Percentiles rank a stretch among this genome's conserved stretches.
Evolutionary conservation across 2,888 invertebrate species (phyloP).

Genomic region (Cosmia pyralina): DNA sequence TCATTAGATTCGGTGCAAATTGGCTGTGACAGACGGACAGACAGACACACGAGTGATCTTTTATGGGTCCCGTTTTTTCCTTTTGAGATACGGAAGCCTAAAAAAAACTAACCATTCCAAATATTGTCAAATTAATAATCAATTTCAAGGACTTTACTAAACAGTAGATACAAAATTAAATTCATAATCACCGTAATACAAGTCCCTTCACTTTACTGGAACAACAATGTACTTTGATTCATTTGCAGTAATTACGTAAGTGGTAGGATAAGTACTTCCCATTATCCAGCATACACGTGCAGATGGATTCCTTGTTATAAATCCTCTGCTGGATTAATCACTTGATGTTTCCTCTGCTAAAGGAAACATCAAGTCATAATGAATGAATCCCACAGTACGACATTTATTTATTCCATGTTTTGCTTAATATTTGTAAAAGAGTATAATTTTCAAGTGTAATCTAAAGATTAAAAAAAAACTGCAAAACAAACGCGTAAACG

Average conservation of each 20-base stretch:
- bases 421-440: no score
- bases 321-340: slow-evolving; percentile 47
- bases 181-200: slow-evolving; percentile 21
- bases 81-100: no score
- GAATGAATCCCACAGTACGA: not conserved
- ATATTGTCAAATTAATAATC: no score
- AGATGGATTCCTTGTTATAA: slow-evolving; percentile 63
- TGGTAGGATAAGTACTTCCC: slow-evolving; percentile 66
- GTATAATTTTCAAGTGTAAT: not conserved
- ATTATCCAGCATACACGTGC: slow-evolving; percentile 59
- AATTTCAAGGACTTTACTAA: no score
- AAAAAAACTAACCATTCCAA: no score
- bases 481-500: no score
- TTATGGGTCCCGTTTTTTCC: no score
- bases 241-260: slow-evolving; percentile 66
- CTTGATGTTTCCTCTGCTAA: no score
- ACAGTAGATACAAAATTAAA: not conserved
- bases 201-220: not conserved
- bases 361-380: slow-evolving; percentile 14
- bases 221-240: slow-evolving; percentile 44
- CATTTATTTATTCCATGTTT: not conserved
- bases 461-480: no score
- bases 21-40: no score
- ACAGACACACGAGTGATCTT: no score
- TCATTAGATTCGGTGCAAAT: no score